phyloP scores from a whole-genome alignment of 2,797 vertebrate genomes.

The Molossus molossus region DNA sequence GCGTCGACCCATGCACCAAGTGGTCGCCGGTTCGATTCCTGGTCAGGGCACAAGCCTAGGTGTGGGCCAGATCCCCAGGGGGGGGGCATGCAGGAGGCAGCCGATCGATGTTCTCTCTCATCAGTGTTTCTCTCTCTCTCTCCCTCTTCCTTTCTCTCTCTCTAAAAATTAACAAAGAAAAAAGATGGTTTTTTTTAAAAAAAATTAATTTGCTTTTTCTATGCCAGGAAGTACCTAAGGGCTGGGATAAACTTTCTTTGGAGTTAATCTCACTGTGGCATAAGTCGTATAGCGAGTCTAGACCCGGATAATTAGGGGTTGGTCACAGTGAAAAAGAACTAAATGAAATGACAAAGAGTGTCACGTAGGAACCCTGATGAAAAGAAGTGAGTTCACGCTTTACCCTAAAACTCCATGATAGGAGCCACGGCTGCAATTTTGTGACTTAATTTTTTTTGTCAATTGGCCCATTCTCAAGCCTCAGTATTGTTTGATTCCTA shows the following conservation, averaged over 20 bases:
- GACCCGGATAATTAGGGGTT: neutral
- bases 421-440: neutral
- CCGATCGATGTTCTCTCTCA: too few species aligned
- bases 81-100: too few species aligned
- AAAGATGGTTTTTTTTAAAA: too few species aligned
- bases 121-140: too few species aligned
- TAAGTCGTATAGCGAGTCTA: neutral
- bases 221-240: neutral
- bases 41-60: too few species aligned
- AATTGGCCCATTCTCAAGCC: neutral
- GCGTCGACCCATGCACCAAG: too few species aligned
- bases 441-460: neutral
- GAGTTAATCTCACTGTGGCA: neutral
- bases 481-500: neutral
- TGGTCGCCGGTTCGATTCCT: too few species aligned
- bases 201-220: neutral
- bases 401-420: neutral
- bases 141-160: too few species aligned
- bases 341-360: neutral
- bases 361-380: accelerated
- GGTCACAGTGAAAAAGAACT: neutral
- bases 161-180: too few species aligned
- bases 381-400: neutral
- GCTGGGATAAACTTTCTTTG: neutral
- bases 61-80: too few species aligned